These are phyloP conservation scores for Channa maculata DNA, from an alignment of 2,113 vertebrate species.

Conservation along the genomic window DNA sequence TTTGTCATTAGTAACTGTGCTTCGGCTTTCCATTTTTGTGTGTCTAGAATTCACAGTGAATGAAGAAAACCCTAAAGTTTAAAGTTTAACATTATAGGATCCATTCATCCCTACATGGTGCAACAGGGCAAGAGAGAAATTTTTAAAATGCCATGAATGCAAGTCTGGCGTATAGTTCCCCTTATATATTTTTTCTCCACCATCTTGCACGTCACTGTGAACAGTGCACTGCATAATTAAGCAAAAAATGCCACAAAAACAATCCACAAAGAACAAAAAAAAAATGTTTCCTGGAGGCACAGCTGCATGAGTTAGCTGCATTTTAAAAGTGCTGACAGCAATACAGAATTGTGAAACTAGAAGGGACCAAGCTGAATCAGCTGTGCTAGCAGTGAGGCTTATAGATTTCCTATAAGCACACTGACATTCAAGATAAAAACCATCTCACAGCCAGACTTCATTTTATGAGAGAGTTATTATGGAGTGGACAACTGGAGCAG, in stretches of 20 bases:
- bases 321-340: constrained; percentile 54
- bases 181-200: constrained; percentile 52
- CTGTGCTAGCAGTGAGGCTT: constrained; percentile 34
- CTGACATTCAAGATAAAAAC: constrained; percentile 40
- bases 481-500: constrained; percentile 19
- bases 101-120: constrained; percentile 26
- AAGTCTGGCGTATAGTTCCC: constrained; percentile 39
- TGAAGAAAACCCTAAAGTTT: constrained; percentile 1
- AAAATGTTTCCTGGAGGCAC: constrained; percentile 33
- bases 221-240: constrained; percentile 55
- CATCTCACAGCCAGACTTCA: constrained; percentile 34
- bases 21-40: not conserved
- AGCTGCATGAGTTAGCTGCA: constrained; percentile 28
- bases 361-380: constrained; percentile 43
- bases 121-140: constrained; percentile 16
- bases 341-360: constrained; percentile 32
- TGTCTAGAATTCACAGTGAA: constrained; percentile 4
- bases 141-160: constrained; percentile 40
- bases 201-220: constrained; percentile 57
- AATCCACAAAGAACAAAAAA: constrained; percentile 41
- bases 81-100: constrained; percentile 28
- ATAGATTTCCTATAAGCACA: constrained; percentile 60
- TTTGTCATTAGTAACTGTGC: not conserved
- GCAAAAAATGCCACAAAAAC: constrained; percentile 50
- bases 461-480: constrained; percentile 41